A percentile compares a stretch with the other conserved stretches of the same genome.
Evolutionary conservation across 2,888 invertebrate species (phyloP).

Genomic region (Trilocha varians): DNA sequence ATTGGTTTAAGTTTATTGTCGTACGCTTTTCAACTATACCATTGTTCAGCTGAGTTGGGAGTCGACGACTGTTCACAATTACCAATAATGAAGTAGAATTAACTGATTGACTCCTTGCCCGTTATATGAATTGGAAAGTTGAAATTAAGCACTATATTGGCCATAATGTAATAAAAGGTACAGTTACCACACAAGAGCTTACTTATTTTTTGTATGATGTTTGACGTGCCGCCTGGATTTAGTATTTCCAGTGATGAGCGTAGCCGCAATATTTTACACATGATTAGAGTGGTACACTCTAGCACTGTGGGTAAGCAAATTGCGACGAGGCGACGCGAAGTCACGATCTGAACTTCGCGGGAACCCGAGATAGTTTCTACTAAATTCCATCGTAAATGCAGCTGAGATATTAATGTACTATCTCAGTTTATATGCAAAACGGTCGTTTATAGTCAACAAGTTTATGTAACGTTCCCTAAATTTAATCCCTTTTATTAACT

Average conservation of each 20-base stretch:
- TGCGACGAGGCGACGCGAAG: constrained; percentile 65
- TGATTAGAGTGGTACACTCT: constrained; percentile 62
- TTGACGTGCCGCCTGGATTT: constrained; percentile 56
- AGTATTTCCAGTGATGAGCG: constrained; percentile 54
- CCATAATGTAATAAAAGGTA: too few relatives aligned
- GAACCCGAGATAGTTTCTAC: constrained; percentile 65
- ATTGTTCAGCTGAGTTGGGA: too few relatives aligned
- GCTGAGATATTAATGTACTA: constrained; percentile 61
- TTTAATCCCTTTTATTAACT: constrained; percentile 3
- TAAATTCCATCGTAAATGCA: constrained; percentile 68
- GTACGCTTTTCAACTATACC: constrained; percentile 59
- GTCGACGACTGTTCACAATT: too few relatives aligned
- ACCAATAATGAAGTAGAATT: too few relatives aligned
- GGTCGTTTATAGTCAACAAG: constrained; percentile 3
- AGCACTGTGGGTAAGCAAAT: constrained; percentile 71
- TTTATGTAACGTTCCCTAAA: neutral
- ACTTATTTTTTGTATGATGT: constrained; percentile 47
- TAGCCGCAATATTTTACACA: constrained; percentile 71
- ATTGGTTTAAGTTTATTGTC: constrained; percentile 62
- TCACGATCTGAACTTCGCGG: constrained; percentile 71
- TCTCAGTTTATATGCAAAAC: constrained; percentile 32
- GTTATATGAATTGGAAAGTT: too few relatives aligned
- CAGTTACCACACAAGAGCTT: too few relatives aligned
- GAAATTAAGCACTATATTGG: too few relatives aligned
- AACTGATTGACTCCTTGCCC: too few relatives aligned